These are phyloP conservation scores for Microcebus griseorufus DNA, from an alignment of 2,113 vertebrate genomes.

Conservation along the genomic window DNA sequence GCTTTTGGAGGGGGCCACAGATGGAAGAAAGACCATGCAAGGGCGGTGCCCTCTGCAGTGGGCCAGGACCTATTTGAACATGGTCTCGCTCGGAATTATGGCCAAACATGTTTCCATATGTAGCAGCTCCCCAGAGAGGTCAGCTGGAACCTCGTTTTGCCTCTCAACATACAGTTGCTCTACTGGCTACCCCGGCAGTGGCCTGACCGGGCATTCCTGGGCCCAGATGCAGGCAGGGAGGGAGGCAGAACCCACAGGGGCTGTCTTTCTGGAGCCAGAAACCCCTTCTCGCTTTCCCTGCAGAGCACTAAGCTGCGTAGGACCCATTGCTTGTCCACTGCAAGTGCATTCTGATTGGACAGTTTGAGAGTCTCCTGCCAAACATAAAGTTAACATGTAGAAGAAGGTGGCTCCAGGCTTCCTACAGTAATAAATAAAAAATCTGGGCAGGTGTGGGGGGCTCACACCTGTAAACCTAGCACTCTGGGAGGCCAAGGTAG, in stretches of 20 bases:
- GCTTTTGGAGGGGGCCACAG: background rate
- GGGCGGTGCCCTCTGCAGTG: background rate
- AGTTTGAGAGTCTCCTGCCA: fast-evolving
- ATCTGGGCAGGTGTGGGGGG: too few relatives aligned
- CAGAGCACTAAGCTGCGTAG: fast-evolving
- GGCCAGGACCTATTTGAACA: background rate
- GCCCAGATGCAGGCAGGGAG: too few relatives aligned
- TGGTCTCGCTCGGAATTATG: background rate
- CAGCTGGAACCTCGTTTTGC: background rate
- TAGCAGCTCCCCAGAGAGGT: background rate
- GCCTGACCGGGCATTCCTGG: background rate
- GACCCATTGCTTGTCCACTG: fast-evolving
- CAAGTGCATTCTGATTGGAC: fast-evolving
- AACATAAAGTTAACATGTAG: fast-evolving
- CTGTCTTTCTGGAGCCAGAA: background rate
- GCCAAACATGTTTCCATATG: background rate
- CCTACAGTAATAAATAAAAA: background rate
- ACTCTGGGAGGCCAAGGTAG: too few relatives aligned
- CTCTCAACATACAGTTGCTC: background rate
- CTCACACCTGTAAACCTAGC: too few relatives aligned
- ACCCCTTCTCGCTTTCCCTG: fast-evolving
- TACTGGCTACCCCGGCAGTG: background rate
- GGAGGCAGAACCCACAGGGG: background rate
- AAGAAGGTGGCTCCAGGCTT: background rate
- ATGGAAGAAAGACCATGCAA: background rate